Conservation (phyloP, 1,140 invertebrate species). For the Brachionus koreanus region DNA sequence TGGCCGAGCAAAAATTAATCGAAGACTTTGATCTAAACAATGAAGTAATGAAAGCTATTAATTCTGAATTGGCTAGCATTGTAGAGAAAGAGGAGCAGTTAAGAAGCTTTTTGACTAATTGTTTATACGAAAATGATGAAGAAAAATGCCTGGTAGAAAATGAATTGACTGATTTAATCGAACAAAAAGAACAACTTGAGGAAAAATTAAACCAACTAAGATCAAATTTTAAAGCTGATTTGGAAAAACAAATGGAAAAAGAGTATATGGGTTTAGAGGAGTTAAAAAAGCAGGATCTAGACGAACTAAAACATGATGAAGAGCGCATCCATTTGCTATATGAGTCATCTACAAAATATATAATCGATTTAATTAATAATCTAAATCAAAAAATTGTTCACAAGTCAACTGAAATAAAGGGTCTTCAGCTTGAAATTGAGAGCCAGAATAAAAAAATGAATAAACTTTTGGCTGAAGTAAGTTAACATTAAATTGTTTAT, state of each 20-base stretch:
- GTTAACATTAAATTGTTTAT: background rate
- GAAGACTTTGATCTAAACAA: background rate
- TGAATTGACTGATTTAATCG: background rate
- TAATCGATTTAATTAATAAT: background rate
- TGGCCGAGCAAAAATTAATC: background rate
- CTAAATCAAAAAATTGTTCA: background rate
- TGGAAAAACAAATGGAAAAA: conserved; percentile 15
- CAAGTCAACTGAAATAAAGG: background rate
- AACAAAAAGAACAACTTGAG: conserved; percentile 4
- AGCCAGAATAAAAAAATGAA: conserved; percentile 27
- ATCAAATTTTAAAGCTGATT: background rate
- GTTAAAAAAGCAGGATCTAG: background rate
- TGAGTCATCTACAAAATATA: conserved; percentile 18
- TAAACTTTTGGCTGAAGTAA: conserved; percentile 20
- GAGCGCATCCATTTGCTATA: background rate
- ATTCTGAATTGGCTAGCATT: background rate
- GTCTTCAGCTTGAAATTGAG: background rate
- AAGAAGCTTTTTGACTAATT: background rate
- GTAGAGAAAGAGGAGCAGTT: background rate
- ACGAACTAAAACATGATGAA: background rate
- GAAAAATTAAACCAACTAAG: background rate
- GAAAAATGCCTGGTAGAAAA: conserved; percentile 22
- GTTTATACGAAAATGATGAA: conserved; percentile 32
- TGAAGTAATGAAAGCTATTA: background rate
- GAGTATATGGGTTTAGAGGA: conserved; percentile 3